Evolutionary conservation across 1,140 invertebrate species (phyloP), one percentile per base, ranked within the genome.

Genomic region (Pteromalus puparum): DNA sequence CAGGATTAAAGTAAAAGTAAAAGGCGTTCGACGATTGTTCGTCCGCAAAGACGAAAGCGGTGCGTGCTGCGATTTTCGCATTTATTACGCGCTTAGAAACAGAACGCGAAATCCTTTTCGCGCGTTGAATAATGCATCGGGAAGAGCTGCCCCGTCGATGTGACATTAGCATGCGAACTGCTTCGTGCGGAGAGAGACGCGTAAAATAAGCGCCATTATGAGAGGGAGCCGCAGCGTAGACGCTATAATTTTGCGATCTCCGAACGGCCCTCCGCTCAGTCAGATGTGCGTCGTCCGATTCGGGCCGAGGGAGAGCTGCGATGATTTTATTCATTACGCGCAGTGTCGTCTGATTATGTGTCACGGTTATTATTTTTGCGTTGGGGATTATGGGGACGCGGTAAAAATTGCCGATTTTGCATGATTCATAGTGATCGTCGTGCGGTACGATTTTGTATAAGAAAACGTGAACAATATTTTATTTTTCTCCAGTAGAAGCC

Each of bases 121-220:
- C 26, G 34, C 74, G 42, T n/a, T 76, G 74, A 76, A 76, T 76
- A 76, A 76, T 76, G 74, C 74, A 76, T 76, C 74, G 46, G n/a
- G n/a, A 30, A 30, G 13, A 30, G 67, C 67, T 70, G 28, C 0
- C 28, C 67, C 9, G 67, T 74, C 72, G 30, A 74, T 28, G 53
- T 61, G 34, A 38, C 72, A 74, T 74, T 74, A 30, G 34, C 72
- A 74, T 74, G 21, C 72, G 21, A 42, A 38, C 30, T n/a, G 34
- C 72, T 18, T 21, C 53, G 53, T 61, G 7, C 30, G 30, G 21
- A 28, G 42, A 48, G 26, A 26, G 6, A 42, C 38, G 38, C 9
- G 15, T 13, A 48, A 76, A 76, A 76, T 34, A 38, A 28, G 74
- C 21, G 42, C 12, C 15, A 48, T 76, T 48, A 76, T 18, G 46